Conservation (phyloP, 23 tunicate genomes). For the Diplosoma virens region DNA sequence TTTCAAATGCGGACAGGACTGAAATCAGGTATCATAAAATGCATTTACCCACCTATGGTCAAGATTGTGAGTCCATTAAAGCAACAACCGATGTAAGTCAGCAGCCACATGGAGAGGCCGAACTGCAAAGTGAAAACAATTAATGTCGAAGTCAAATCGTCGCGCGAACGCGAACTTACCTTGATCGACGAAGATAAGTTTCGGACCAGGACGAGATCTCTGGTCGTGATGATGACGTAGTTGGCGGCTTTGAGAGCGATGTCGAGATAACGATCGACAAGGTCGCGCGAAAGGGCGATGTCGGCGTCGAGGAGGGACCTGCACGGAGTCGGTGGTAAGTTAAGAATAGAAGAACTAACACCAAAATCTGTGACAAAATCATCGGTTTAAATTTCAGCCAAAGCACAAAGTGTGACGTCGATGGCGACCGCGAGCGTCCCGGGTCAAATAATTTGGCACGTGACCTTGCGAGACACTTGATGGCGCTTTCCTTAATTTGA, state of each 20-base stretch:
- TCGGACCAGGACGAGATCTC: constrained; percentile 72
- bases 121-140: constrained; percentile 38
- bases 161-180: constrained; percentile 16
- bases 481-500: too few species aligned
- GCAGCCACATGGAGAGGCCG: constrained; percentile 68
- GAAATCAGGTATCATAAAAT: too few species aligned
- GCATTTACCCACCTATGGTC: constrained; percentile 49
- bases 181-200: constrained; percentile 72
- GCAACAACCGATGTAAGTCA: constrained; percentile 72
- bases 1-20: too few species aligned
- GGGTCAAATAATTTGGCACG: too few species aligned
- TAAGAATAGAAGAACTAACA: too few species aligned
- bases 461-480: too few species aligned
- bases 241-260: constrained; percentile 36
- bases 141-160: not conserved
- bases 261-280: constrained; percentile 55
- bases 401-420: too few species aligned
- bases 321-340: too few species aligned
- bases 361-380: too few species aligned
- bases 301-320: constrained; percentile 69
- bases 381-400: too few species aligned
- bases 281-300: constrained; percentile 52
- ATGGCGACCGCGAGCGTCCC: too few species aligned
- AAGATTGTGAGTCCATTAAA: constrained; percentile 82
- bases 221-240: constrained; percentile 25